Conservation (phyloP, 2,797 vertebrate species). For the Potorous gilbertii region DNA sequence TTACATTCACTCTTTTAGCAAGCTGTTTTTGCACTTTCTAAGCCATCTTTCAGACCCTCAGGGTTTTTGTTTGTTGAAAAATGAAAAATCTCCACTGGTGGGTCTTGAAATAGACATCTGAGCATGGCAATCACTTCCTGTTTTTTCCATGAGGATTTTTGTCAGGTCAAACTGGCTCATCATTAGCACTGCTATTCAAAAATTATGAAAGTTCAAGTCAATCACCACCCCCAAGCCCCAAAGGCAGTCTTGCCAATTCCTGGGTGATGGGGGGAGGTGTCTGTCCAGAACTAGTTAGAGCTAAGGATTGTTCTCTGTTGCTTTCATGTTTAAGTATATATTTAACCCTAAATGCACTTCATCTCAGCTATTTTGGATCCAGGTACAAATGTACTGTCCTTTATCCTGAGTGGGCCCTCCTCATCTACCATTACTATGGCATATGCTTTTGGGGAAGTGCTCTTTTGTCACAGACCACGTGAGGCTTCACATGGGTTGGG, state of each 20-base stretch:
- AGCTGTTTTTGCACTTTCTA: constrained; percentile 62
- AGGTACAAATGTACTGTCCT: neutral
- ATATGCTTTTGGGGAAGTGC: neutral
- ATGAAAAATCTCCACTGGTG: constrained; percentile 45
- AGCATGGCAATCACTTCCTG: constrained; percentile 52
- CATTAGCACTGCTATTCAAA: constrained; percentile 71
- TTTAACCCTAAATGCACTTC: neutral
- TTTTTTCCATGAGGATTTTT: constrained; percentile 60
- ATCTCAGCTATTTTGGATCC: neutral
- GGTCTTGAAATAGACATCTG: constrained; percentile 56
- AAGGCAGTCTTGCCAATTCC: constrained; percentile 25
- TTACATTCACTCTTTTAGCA: constrained; percentile 22
- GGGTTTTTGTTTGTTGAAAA: constrained; percentile 54
- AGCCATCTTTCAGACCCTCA: constrained; percentile 43
- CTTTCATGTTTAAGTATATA: neutral
- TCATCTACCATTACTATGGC: neutral
- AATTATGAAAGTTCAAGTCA: constrained; percentile 69
- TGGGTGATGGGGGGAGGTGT: neutral
- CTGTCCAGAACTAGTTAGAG: constrained; percentile 2
- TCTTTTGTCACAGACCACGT: neutral
- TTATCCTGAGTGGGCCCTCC: neutral
- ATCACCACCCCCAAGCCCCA: constrained; percentile 52
- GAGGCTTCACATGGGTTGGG: neutral
- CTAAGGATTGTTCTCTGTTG: neutral
- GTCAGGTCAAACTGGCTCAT: constrained; percentile 60